Percentiles rank a stretch among this genome's conserved stretches.
phyloP scores from a whole-genome alignment of 2,797 vertebrate genomes.

The Martes flavigula region DNA sequence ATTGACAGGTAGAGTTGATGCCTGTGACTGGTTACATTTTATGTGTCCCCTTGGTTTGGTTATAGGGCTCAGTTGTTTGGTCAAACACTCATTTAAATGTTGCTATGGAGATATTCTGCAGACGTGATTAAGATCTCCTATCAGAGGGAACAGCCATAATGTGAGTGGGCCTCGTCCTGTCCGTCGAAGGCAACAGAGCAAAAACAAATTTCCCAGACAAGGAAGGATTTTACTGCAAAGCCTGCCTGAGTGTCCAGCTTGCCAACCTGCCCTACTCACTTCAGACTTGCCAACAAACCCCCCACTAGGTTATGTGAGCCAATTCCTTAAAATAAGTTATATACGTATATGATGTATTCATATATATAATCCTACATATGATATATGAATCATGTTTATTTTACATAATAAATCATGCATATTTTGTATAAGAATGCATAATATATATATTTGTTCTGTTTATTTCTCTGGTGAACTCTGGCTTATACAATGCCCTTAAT shows the following conservation, averaged over 20 bases:
- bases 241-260: background rate
- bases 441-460: background rate
- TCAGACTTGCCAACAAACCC: background rate
- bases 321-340: slow-evolving; percentile 6
- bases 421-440: background rate
- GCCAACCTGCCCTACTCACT: background rate
- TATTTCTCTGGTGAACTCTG: background rate
- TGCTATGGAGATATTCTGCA: background rate
- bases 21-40: background rate
- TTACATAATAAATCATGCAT: background rate
- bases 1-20: background rate
- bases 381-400: background rate
- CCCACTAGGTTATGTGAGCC: background rate
- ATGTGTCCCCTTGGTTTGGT: background rate
- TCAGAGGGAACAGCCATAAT: background rate
- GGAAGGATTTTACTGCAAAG: background rate
- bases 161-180: background rate
- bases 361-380: background rate
- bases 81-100: background rate
- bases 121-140: background rate
- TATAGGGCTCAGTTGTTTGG: background rate
- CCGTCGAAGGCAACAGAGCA: background rate
- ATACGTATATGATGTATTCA: background rate
- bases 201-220: background rate
- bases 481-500: background rate